Base-by-base conservation (phyloP, 1,140 invertebrate species). In the Drosophila lacteicornis region DNA sequence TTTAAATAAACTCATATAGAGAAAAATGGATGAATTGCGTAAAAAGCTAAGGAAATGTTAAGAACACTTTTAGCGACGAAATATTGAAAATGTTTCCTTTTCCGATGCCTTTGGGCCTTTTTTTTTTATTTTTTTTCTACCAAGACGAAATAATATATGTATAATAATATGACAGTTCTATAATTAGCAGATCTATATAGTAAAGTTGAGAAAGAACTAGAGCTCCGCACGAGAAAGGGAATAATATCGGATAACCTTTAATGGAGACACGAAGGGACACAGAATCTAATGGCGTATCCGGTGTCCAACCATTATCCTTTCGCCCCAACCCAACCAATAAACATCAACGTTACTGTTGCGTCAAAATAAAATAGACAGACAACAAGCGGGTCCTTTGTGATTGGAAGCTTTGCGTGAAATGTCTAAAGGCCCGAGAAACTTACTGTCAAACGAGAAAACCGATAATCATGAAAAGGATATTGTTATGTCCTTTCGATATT, bases 401-500 rank as follows among this genome's bases (percentile, higher is more conserved):
- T 53, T 55, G 13, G 61, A 17, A 45, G 19, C 49, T 73, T 73
- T 71, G 49, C 27, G 19, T 17, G 53, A 42, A 50, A 46, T 55
- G n/a, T 59, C 11, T 49, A 30, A 49, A 30, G 49, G 30, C 40
- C 30, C 17, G 30, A 40, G 42, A 19, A 47, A 59, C 68, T 57
- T 53, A 49, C 53, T 73, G 74, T 56, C 69, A 71, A 77, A 55
- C 71, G 51, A 87, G 61, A 55, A 75, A 60, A 68, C 57, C 88
- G 84, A 91, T 91, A 91, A 91, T 88, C 88, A 91, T 91, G 88
- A 88, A 90, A 91, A 91, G 88, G 88, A 91, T 91, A 91, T 91
- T 91, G 88, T 91, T 91, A 91, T 91, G 70, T 79, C 65, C 69
- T 79, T 91, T 84, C 88, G 82, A 91, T 91, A 91, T 91, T 91